These are phyloP conservation scores for Gobio occitaniae DNA, from an alignment of 2,797 vertebrate genomes.

Conservation along the genomic window DNA sequence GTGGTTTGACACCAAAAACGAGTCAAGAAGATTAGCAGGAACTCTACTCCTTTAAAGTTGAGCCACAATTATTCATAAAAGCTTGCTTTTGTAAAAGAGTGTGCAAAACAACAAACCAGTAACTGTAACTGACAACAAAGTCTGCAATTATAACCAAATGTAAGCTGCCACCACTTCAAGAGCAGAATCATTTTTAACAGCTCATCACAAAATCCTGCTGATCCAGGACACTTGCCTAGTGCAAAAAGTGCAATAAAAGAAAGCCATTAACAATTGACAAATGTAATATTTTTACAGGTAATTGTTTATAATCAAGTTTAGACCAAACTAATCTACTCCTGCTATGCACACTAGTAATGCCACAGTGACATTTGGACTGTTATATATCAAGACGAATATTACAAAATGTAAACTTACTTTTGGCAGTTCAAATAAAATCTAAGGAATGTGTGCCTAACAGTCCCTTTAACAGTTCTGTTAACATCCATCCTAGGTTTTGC, in stretches of 20 bases:
- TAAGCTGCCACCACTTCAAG: conserved; percentile 15
- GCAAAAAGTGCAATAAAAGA: not conserved
- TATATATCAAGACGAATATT: not conserved
- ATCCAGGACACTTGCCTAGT: not conserved
- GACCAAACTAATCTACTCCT: too few species aligned
- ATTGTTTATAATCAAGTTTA: too few species aligned
- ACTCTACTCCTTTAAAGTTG: not conserved
- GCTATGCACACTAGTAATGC: too few species aligned
- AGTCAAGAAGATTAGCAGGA: not conserved
- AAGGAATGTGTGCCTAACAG: not conserved
- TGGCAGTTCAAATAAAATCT: not conserved
- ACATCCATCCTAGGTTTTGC: not conserved
- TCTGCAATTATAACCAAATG: conserved; percentile 5
- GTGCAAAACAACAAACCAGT: conserved; percentile 12
- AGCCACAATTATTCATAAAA: conserved; percentile 26
- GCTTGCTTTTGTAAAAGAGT: not conserved
- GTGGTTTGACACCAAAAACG: not conserved
- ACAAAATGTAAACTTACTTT: not conserved
- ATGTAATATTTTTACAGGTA: too few species aligned
- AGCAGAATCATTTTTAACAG: not conserved
- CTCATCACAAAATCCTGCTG: not conserved
- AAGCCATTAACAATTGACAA: not conserved
- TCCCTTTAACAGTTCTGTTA: not conserved
- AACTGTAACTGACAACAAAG: conserved; percentile 12
- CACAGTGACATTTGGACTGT: too few species aligned